Conservation (phyloP, 2,888 invertebrate species). For the Lagria hirta region DNA sequence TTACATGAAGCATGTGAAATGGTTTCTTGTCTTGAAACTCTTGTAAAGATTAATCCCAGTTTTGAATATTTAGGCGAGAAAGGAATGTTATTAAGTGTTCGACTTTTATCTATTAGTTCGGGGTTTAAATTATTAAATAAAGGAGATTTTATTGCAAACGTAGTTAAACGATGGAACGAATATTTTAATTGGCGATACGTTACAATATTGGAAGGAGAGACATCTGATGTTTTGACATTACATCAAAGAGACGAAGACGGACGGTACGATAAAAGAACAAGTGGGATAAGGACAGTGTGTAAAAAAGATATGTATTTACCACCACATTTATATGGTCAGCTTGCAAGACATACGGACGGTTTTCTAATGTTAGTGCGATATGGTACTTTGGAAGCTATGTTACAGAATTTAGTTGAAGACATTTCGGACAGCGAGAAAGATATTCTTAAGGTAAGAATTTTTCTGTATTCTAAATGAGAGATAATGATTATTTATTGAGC, state of each 20-base stretch:
- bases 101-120: constrained; percentile 72
- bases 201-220: constrained; percentile 82
- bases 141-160: constrained; percentile 67
- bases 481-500: too few species aligned
- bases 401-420: constrained; percentile 15
- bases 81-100: constrained; percentile 74
- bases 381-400: constrained; percentile 52
- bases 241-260: constrained; percentile 81
- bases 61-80: constrained; percentile 72
- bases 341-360: constrained; percentile 69
- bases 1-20: constrained; percentile 93
- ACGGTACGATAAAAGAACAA: constrained; percentile 67
- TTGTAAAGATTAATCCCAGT: constrained; percentile 73
- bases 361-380: constrained; percentile 59
- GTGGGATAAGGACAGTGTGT: constrained; percentile 60
- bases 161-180: constrained; percentile 78
- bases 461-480: too few species aligned
- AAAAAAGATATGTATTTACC: constrained; percentile 59
- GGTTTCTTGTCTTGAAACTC: constrained; percentile 72
- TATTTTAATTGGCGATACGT: constrained; percentile 83
- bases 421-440: too few species aligned
- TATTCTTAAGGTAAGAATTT: too few species aligned
- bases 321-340: constrained; percentile 83
- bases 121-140: constrained; percentile 67
- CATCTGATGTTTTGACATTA: constrained; percentile 84